These are phyloP conservation scores for Karalla daura DNA, from an alignment of 2,797 vertebrate genomes.

Conservation along the genomic window DNA sequence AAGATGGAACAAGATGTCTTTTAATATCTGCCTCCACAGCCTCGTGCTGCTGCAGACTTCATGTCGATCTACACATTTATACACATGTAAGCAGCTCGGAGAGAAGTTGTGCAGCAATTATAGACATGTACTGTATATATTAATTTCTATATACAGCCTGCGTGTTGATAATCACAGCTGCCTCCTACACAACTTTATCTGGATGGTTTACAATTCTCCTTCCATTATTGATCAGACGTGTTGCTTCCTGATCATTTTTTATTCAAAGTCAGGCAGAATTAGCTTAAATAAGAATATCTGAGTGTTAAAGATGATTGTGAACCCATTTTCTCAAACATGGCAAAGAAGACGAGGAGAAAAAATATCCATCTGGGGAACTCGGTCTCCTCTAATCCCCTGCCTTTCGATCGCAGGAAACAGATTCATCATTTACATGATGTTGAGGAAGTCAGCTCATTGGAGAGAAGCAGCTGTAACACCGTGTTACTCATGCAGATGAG, in stretches of 20 bases:
- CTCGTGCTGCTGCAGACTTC: neutral
- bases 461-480: neutral
- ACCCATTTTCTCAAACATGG: neutral
- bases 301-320: neutral
- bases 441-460: neutral
- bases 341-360: neutral
- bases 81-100: neutral
- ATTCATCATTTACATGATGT: neutral
- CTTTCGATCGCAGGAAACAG: neutral
- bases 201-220: too few species aligned
- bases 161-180: too few species aligned
- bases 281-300: too few species aligned
- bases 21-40: neutral
- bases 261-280: too few species aligned
- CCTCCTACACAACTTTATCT: too few species aligned
- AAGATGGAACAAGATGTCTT: conserved; percentile 3
- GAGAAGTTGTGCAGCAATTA: neutral
- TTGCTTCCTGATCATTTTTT: too few species aligned
- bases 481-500: neutral
- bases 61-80: neutral
- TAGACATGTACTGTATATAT: neutral
- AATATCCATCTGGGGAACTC: neutral
- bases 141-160: neutral
- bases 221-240: too few species aligned
- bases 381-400: neutral